Evolutionary conservation across 1,140 invertebrate genomes (phyloP), one percentile per base, ranked within the genome.

Genomic region (Cepaea nemoralis): DNA sequence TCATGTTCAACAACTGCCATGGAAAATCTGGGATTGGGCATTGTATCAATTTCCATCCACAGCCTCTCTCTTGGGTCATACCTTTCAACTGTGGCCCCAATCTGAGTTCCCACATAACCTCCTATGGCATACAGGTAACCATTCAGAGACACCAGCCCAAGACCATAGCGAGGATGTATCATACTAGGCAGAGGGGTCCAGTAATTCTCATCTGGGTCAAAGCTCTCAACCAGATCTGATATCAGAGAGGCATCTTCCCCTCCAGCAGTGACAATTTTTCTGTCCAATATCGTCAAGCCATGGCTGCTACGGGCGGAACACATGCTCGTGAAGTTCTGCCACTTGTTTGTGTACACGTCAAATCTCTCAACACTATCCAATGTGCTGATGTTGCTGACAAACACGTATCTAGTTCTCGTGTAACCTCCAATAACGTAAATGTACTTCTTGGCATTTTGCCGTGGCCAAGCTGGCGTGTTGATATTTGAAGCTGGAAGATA

Each of bases 61-160:
- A 94, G 93, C 88, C 97, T 94, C 16, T 92, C 91, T 69, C 94
- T 92, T 2, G 96, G 95, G 91, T 97, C 95, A 90, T 97, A 98
- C 86, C 94, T 94, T 91, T 98, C 97, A 83, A 98, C 96, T 0
- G 95, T 95, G 16, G 94, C 94, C 5, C 96, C 96, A 86, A 97
- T 96, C 89, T 97, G 96, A 82, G 95, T 95, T 0, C 96, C 97
- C 27, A 97, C 95, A 96, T 96, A 98, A 19, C 97, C 97, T 45
- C 97, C 97, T 87, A 98, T 94, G 0, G 96, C 96, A 90, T 96
- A 97, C 67, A 98, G 91, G 87, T 93, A 94, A 66, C 95, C 95
- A 83, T 96, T 94, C 89, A 96, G 93, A n/a, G 95, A 94, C 89
- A 96, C 96, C 55, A 97, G 92, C 22, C 96, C 96, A 90, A 98